Evolutionary conservation across 2,797 vertebrate genomes (phyloP).

Genomic region (Catharus ustulatus): DNA sequence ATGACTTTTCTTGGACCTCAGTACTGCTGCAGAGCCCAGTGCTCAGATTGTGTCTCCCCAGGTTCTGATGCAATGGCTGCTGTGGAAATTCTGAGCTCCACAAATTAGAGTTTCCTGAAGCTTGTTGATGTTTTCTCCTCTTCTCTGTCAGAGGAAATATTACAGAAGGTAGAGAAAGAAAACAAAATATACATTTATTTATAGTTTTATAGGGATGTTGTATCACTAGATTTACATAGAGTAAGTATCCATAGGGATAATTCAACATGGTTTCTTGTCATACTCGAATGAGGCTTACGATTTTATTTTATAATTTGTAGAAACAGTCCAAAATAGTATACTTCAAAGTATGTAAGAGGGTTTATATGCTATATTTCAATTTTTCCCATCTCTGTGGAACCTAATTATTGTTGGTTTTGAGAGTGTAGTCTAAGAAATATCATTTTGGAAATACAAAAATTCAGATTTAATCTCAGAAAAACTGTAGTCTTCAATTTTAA

Average conservation of each 20-base stretch:
- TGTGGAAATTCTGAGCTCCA: neutral
- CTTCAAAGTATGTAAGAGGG: neutral
- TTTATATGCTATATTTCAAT: neutral
- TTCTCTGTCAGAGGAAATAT: neutral
- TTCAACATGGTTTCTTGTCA: neutral
- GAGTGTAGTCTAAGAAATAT: neutral
- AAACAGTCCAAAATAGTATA: neutral
- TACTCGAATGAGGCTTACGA: neutral
- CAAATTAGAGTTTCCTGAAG: neutral
- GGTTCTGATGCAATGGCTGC: neutral
- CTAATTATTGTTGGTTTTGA: neutral
- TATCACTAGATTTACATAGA: neutral
- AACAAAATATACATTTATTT: neutral
- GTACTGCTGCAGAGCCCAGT: neutral
- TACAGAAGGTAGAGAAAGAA: neutral
- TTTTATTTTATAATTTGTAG: neutral
- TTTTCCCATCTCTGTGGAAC: neutral
- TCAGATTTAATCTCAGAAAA: neutral
- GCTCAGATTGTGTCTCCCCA: neutral
- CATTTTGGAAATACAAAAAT: neutral
- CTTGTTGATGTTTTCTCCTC: neutral
- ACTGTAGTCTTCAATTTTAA: neutral
- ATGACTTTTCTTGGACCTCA: neutral
- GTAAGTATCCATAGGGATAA: neutral
- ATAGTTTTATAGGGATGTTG: neutral